Evolutionary conservation across 2,113 vertebrate species (phyloP).

Genomic region (Bungarus multicinctus): DNA sequence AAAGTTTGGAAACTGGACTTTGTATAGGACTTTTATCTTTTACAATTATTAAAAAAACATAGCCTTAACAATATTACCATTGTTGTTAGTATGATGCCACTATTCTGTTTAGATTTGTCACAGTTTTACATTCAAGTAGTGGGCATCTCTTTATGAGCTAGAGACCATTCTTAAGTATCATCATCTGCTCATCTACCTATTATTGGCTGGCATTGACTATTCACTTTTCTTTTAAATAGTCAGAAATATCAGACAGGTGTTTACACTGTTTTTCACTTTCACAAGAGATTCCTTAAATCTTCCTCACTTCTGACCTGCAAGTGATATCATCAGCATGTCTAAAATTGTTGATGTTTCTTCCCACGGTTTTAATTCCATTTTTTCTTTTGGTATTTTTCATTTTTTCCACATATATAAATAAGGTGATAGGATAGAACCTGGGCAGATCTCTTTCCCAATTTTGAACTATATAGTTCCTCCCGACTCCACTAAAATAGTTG

Average conservation of each 20-base stretch:
- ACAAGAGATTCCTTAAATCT: background rate
- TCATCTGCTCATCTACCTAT: background rate
- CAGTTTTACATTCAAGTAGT: background rate
- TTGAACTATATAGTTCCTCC: background rate
- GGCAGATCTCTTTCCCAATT: background rate
- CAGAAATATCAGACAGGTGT: background rate
- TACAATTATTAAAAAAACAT: background rate
- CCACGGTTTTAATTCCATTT: background rate
- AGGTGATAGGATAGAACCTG: background rate
- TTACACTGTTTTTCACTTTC: background rate
- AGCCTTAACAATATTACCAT: background rate
- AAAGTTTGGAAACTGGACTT: background rate
- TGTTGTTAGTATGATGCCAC: background rate
- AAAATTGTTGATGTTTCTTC: background rate
- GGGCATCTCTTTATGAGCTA: background rate
- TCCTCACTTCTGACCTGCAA: background rate
- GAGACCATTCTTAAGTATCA: background rate
- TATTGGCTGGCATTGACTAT: background rate
- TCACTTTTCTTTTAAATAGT: background rate
- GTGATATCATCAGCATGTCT: background rate
- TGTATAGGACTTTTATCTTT: background rate
- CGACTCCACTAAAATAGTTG: background rate
- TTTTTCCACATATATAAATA: background rate
- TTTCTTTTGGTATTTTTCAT: background rate
- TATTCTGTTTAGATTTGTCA: background rate